These are phyloP conservation scores for Ferrisia virgata DNA, from an alignment of 2,888 invertebrate species.

Conservation along the genomic window DNA sequence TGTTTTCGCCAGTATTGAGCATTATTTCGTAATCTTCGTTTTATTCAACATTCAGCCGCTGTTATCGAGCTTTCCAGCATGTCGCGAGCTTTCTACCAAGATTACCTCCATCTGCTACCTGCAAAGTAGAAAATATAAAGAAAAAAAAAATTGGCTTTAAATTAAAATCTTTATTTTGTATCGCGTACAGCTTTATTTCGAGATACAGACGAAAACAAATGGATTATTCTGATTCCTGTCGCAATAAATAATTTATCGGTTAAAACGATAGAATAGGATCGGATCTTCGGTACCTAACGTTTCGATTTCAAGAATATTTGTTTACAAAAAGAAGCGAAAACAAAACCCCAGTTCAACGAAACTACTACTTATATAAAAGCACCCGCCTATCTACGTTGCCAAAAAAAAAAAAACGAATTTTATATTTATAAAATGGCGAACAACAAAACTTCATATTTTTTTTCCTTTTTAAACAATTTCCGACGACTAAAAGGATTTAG, in stretches of 20 bases:
- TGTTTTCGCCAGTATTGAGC: slow-evolving; percentile 42
- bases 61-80: slow-evolving; percentile 8
- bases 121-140: background rate
- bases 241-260: too few relatives aligned
- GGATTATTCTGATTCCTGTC: background rate
- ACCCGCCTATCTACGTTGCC: background rate
- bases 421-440: background rate
- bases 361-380: background rate
- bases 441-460: slow-evolving; percentile 13
- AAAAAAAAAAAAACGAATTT: background rate
- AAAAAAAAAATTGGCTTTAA: background rate
- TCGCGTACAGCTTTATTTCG: too few relatives aligned
- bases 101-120: slow-evolving; percentile 9
- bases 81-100: background rate
- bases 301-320: too few relatives aligned
- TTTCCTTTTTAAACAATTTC: slow-evolving; percentile 17
- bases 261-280: too few relatives aligned
- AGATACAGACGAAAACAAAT: too few relatives aligned
- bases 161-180: too few relatives aligned
- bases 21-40: slow-evolving; percentile 7
- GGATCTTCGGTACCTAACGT: too few relatives aligned
- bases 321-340: background rate
- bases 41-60: slow-evolving; percentile 19
- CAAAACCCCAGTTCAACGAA: background rate
- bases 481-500: slow-evolving; percentile 22